Base-by-base conservation (phyloP, 2,797 vertebrate species). In the Channallabes apus region DNA sequence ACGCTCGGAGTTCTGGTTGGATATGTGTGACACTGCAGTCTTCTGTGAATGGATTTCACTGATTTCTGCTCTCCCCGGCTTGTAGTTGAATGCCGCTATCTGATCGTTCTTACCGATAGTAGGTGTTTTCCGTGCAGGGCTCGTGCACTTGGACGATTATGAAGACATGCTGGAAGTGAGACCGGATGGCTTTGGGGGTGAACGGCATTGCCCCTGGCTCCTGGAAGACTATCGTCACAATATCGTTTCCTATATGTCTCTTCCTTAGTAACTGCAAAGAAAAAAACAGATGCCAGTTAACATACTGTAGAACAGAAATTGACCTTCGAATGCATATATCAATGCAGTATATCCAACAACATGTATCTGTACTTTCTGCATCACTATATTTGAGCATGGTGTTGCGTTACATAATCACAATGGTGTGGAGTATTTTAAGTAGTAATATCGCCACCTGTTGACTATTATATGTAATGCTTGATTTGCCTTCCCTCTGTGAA, bases 151-250 rank as follows among this genome's bases (percentile, higher is more conserved):
- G 95, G 46, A 98, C 91, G 62, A 98, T 96, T 73, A 98, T 96
- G 91, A 98, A 98, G 78, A 98, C 96, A 0, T 98, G 97, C 84
- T 98, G 97, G 90, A 98, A 98, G 91, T 98, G 97, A 0, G 97
- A 98, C 67, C 97, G 97, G 87, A 98, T 97, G 88, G 96, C 94
- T 90, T 95, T 94, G 0, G 97, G 97, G 2, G 96, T 97, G 91
- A 98, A 98, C n/a, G 97, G 96, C 85, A 94, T 91, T 0, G 97
- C 96, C 11, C 96, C 97, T 0, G 96, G 96, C 88, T 98, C 97
- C 94, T 98, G 97, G 94, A 98, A 98, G 92, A 98, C 95, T 88
- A 98, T 96, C 29, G 97, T 98, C 89, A 98, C 96, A 0, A 98
- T 98, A 92, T 98, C 96, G 46, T 98, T 98, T 75, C 97, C 97